A percentile compares a stretch with the other conserved stretches of the same genome.
These are phyloP conservation scores for Ceryle rudis DNA, from an alignment of 2,797 vertebrate species.

Conservation along the genomic window DNA sequence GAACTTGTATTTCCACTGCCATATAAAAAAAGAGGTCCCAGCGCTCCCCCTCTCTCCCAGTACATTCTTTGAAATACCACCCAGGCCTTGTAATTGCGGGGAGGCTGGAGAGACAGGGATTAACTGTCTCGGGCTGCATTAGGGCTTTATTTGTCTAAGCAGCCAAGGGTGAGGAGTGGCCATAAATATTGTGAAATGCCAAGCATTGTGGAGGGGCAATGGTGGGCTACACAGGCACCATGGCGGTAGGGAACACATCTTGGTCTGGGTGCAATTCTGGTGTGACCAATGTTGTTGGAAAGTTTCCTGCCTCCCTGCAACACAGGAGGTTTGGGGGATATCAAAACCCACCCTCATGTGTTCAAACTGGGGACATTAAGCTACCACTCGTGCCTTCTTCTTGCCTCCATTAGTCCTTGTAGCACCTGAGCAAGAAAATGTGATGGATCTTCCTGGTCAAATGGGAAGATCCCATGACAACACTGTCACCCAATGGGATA, in stretches of 20 bases:
- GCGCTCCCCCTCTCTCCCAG: constrained; percentile 3
- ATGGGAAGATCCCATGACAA: background rate
- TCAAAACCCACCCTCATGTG: background rate
- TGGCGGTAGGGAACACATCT: background rate
- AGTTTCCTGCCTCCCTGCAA: background rate
- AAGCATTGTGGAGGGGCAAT: background rate
- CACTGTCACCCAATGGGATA: background rate
- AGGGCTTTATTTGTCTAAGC: constrained; percentile 72
- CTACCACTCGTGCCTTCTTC: background rate
- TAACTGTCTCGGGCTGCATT: constrained; percentile 48
- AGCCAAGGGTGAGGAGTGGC: constrained; percentile 11
- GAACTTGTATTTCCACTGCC: constrained; percentile 5
- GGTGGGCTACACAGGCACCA: rapidly evolving
- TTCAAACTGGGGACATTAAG: background rate
- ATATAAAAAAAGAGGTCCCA: background rate
- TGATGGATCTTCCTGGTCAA: background rate
- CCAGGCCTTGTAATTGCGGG: constrained; percentile 59
- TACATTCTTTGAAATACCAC: constrained; percentile 59
- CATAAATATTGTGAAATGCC: constrained; percentile 58
- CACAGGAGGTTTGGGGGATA: background rate
- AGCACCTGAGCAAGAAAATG: background rate
- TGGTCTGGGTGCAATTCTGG: background rate
- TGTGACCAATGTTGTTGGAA: rapidly evolving
- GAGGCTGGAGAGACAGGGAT: constrained; percentile 34
- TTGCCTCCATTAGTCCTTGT: background rate